A percentile compares a stretch with the other conserved stretches of the same genome.
Evolutionary conservation across 2,888 invertebrate genomes (phyloP).

Genomic region (Conus canariensis): DNA sequence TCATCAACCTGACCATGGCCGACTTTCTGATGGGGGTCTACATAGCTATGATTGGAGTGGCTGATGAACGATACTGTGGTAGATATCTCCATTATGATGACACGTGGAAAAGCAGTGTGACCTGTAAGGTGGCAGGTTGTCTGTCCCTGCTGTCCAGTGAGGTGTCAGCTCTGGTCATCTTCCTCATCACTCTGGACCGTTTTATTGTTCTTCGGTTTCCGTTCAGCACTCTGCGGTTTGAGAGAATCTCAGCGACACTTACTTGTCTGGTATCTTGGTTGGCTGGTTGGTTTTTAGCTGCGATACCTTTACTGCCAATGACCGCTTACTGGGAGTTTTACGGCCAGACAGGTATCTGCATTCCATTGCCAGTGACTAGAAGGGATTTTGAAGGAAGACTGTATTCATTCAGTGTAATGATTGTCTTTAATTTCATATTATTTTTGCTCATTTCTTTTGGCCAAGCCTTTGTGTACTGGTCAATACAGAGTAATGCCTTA

Average conservation of each 20-base stretch:
- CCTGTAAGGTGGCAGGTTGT: background rate
- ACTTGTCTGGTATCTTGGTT: background rate
- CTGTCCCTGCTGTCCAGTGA: constrained; percentile 25
- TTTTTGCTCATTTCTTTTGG: background rate
- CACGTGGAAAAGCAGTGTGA: background rate
- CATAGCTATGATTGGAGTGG: background rate
- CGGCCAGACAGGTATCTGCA: constrained; percentile 20
- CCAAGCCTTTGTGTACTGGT: background rate
- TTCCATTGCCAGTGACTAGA: constrained; percentile 15
- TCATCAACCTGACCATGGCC: constrained; percentile 4
- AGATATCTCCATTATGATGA: constrained; percentile 15
- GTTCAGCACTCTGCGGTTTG: background rate
- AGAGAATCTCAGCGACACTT: background rate
- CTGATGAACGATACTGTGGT: background rate
- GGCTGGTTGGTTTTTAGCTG: background rate
- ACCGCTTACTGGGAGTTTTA: constrained; percentile 11
- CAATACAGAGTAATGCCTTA: background rate
- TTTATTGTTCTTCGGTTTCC: constrained; percentile 23
- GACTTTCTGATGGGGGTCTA: constrained; percentile 17
- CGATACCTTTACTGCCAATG: background rate
- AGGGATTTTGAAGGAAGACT: background rate
- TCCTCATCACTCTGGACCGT: constrained; percentile 7
- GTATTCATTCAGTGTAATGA: constrained; percentile 7
- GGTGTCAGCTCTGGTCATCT: constrained; percentile 21
- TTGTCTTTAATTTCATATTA: background rate